Percentiles rank a stretch among this genome's conserved stretches.
phyloP scores from a whole-genome alignment of 2,888 invertebrate species.

The Orthosia cruda region DNA sequence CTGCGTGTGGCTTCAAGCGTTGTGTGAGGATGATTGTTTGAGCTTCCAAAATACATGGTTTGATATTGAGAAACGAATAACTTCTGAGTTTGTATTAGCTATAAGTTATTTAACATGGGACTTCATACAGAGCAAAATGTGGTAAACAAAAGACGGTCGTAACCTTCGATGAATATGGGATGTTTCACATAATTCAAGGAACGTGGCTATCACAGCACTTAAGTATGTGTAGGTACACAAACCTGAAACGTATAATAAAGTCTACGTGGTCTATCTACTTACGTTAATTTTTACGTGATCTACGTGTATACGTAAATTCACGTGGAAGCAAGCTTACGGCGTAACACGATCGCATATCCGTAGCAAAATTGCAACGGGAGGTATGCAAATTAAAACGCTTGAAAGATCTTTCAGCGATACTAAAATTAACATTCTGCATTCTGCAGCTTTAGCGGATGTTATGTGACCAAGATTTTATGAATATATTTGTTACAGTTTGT shows the following conservation, averaged over 20 bases:
- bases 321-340: neutral
- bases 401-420: slow-evolving; percentile 26
- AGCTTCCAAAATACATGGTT: neutral
- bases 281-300: slow-evolving; percentile 6
- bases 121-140: neutral
- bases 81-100: neutral
- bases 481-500: neutral
- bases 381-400: slow-evolving; percentile 35
- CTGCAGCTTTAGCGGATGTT: neutral
- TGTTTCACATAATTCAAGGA: slow-evolving; percentile 7
- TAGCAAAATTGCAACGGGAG: slow-evolving; percentile 17
- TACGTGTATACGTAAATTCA: slow-evolving; percentile 6
- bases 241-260: slow-evolving; percentile 7
- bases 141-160: neutral
- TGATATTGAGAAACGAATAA: neutral
- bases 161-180: neutral
- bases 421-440: slow-evolving; percentile 18
- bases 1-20: neutral
- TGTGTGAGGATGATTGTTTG: neutral
- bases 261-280: neutral
- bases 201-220: no score
- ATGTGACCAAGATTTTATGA: neutral
- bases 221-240: no score
- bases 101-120: neutral
- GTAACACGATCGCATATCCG: slow-evolving; percentile 17